These are phyloP conservation scores for Drosophila mojavensis DNA, from an alignment of 1,140 invertebrate genomes.

Conservation along the genomic window DNA sequence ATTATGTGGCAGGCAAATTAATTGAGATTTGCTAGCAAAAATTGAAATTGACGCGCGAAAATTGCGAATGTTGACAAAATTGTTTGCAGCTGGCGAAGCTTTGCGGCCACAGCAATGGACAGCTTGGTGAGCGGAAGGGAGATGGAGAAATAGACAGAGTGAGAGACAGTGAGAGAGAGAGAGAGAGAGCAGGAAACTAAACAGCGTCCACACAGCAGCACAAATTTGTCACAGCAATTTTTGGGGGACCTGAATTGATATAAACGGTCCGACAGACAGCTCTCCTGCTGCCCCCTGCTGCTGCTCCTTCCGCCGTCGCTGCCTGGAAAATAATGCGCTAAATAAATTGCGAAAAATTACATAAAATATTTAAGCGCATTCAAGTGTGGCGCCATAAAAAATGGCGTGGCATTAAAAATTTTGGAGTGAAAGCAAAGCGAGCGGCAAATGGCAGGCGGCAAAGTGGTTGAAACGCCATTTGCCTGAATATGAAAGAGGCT, in stretches of 20 bases:
- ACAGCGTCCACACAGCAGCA: background rate
- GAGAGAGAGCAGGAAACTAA: background rate
- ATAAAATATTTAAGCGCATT: conserved; percentile 83
- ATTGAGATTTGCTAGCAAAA: conserved; percentile 60
- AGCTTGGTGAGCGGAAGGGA: background rate
- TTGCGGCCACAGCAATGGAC: conserved; percentile 27
- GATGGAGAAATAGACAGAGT: background rate
- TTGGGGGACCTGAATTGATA: conserved; percentile 64
- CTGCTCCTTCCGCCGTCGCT: too few species aligned
- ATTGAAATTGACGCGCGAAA: conserved; percentile 70
- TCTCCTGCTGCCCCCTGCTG: background rate
- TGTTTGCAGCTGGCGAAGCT: conserved; percentile 21
- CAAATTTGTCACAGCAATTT: conserved; percentile 60
- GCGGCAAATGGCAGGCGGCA: conserved; percentile 59
- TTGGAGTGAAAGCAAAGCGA: conserved; percentile 73
- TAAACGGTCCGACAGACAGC: conserved; percentile 56
- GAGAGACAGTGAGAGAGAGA: background rate
- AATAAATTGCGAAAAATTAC: conserved; percentile 83
- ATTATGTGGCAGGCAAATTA: conserved; percentile 66
- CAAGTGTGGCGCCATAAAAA: conserved; percentile 78
- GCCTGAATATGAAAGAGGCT: conserved; percentile 10
- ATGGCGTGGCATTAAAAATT: conserved; percentile 78
- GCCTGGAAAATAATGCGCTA: conserved; percentile 73
- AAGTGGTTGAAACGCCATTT: conserved; percentile 52
- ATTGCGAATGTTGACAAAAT: conserved; percentile 34